Conservation (phyloP, 1,140 invertebrate species). For the Dendroctonus ponderosae region DNA sequence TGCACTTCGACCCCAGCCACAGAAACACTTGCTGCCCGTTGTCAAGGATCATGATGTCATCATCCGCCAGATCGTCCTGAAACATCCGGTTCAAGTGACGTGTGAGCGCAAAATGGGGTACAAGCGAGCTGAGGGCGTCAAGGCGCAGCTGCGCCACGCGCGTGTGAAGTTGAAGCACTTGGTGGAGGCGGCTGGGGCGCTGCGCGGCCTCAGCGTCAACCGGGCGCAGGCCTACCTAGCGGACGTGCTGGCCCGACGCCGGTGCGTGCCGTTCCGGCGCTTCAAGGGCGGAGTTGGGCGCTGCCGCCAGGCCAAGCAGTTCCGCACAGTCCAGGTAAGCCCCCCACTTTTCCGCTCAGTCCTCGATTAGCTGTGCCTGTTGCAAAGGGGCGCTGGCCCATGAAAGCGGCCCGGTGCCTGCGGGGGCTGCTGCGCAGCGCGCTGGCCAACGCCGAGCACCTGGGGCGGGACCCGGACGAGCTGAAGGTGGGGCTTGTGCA, state of each 20-base stretch:
- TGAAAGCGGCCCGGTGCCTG: constrained; percentile 39
- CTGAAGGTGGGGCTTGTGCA: constrained; percentile 37
- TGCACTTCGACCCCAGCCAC: constrained; percentile 94
- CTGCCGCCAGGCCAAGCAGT: constrained; percentile 44
- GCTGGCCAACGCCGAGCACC: constrained; percentile 39
- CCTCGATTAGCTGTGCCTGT: background rate
- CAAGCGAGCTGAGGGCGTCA: constrained; percentile 9
- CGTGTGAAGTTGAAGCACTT: constrained; percentile 39
- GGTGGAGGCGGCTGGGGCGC: constrained; percentile 34
- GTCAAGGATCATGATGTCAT: constrained; percentile 99
- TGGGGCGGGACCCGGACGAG: constrained; percentile 34
- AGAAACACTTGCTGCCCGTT: constrained; percentile 97
- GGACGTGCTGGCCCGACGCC: constrained; percentile 37
- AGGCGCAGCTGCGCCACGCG: constrained; percentile 36
- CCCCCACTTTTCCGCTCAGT: background rate
- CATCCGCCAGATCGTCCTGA: constrained; percentile 97
- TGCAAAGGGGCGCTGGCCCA: constrained; percentile 41
- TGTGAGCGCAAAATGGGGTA: no score
- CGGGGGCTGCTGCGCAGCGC: constrained; percentile 40
- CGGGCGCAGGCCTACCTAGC: constrained; percentile 40
- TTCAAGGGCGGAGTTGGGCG: constrained; percentile 41
- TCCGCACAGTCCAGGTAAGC: constrained; percentile 37
- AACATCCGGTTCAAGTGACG: background rate
- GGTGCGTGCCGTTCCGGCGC: constrained; percentile 42
- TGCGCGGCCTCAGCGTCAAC: constrained; percentile 38